Conservation (phyloP, 2,113 vertebrate genomes). For the Microtus ochrogaster region DNA sequence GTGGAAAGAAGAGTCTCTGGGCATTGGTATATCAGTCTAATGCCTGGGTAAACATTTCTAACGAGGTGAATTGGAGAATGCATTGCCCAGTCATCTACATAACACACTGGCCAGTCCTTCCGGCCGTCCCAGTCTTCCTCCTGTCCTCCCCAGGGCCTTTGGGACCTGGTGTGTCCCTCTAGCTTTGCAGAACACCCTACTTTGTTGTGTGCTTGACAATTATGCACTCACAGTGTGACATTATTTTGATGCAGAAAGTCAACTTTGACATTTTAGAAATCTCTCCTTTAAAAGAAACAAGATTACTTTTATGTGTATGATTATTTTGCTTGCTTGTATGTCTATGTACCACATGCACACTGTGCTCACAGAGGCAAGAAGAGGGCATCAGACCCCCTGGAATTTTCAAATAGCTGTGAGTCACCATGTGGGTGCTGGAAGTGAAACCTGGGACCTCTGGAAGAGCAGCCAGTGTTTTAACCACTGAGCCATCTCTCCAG, state of each 20-base stretch:
- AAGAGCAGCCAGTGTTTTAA: no score
- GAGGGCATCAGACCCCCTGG: neutral
- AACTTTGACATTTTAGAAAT: conserved; percentile 1
- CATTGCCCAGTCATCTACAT: neutral
- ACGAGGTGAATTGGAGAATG: neutral
- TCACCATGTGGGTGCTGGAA: no score
- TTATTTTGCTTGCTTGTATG: no score
- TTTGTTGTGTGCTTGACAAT: neutral
- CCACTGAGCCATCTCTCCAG: neutral
- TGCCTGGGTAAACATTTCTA: neutral
- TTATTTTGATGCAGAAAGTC: neutral
- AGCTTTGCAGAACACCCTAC: neutral
- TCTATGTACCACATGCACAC: neutral
- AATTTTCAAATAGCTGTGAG: neutral
- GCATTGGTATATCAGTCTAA: neutral
- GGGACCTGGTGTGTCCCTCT: neutral
- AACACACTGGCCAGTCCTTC: neutral
- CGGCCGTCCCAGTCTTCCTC: neutral
- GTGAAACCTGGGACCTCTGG: no score
- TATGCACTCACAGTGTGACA: neutral
- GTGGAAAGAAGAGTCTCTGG: neutral
- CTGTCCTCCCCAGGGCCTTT: no score
- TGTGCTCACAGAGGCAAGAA: neutral
- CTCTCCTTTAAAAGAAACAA: neutral
- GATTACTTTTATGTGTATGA: neutral